Evolutionary conservation across 2,888 invertebrate species (phyloP), one percentile per base, ranked within the genome.

Genomic region (Pollenia angustigena): DNA sequence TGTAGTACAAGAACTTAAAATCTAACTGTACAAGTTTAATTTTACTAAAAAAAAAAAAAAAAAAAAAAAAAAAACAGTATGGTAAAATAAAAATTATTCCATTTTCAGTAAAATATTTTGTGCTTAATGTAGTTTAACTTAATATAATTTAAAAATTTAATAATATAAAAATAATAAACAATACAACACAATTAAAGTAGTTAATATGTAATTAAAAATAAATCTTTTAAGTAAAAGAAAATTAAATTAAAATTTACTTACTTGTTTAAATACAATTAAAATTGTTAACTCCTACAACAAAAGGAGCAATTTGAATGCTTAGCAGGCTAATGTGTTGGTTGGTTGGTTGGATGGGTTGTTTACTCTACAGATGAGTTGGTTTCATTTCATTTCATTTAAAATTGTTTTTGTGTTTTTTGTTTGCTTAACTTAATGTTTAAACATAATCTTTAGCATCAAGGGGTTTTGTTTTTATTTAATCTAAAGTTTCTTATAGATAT

Each of bases 401-500:
- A 11, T 40, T 16, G 8, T 44, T 40, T 75, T 71, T 60, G 12
- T 68, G 10, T 16, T 64, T 54, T 11, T 66, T 62, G 64, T 66
- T 54, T 69, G n/a, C 62, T 54, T 69, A 54, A 69, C 58, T 76
- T 71, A 78, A 75, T 72, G 44, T 69, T 46, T 76, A 44, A 76
- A 83, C 44, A 72, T 74, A 74, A 84, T 79, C 84, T 66, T 62
- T 75, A 68, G 78, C 78, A 72, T 80, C 62, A 86, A 75, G 72
- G 75, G 60, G 50, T 44, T 71, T 74, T 75, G 18, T 62, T 18
- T 84, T 18, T 89, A 58, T 89, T 83, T 89, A 87, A 88, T 86
- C 89, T 90, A 91, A 87, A 88, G 50, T 79, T 86, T 81, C 60
- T 60, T 71, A 68, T 50, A 32, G 32, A 32, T 32, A 32, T 32